Evolutionary conservation across 2,888 invertebrate genomes (phyloP), one percentile per base, ranked within the genome.

Genomic region (Leistus spinibarbis): DNA sequence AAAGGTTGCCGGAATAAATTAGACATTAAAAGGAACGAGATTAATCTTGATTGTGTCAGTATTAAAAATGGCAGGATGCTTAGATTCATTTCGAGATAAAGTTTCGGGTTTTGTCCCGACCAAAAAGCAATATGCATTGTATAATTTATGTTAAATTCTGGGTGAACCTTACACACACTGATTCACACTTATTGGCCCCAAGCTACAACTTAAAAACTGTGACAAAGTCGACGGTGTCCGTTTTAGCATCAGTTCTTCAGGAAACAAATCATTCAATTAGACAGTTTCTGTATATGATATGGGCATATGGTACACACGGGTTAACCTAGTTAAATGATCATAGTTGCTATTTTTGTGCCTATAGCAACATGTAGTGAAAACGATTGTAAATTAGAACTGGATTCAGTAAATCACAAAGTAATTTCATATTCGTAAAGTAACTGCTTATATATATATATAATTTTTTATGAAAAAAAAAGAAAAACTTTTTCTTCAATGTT

Each of bases 1-100:
- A 40, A 40, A 40, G 40, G 73, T 27, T 60, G 67, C 23, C 62
- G 66, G 73, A 73, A 73, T 73, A 73, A 73, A 73, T 73, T 73
- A 73, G 73, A 66, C 67, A 67, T 73, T 73, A 67, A n/a, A 62
- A 60, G 65, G 65, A 72, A 57, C 72, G 66, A 66, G 24, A 66
- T 54, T 57, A 65, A 56, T 72, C 56, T 72, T 66, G 65, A 63
- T 57, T 69, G 57, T 63, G 64, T 63, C 71, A 71, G 64, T 63
- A 20, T 71, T 71, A 63, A 71, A 53, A 54, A 63, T 71, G 63
- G 54, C 22, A 13, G 69, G 40, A 40, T 40, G 40, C 13, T 40
- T 40, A 40, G 40, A 40, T 40, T n/a, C n/a, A n/a, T n/a, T 13
- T 23, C 7, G 7, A 24, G 68, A 56, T 56, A 68, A 68, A n/a